Percentiles rank a stretch among this genome's conserved stretches.
phyloP scores from a whole-genome alignment of 2,888 invertebrate species.

The Megastigmus dorsalis region DNA sequence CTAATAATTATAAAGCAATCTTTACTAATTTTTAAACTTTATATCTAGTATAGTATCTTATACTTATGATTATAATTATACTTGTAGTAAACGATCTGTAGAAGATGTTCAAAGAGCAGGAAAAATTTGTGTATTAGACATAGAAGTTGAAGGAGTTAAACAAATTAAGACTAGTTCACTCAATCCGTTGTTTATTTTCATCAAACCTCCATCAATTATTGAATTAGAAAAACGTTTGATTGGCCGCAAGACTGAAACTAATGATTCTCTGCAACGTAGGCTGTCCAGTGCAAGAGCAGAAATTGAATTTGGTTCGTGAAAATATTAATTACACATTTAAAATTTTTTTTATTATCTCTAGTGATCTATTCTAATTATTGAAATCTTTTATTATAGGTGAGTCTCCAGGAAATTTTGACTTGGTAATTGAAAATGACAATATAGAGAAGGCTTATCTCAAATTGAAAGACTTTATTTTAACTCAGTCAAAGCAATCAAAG shows the following conservation, averaged over 20 bases:
- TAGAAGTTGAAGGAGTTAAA: conserved; percentile 96
- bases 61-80: background rate
- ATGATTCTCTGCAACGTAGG: conserved; percentile 87
- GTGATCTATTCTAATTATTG: background rate
- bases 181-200: conserved; percentile 89
- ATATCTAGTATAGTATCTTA: background rate
- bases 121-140: conserved; percentile 93
- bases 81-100: conserved; percentile 89
- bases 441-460: conserved; percentile 87
- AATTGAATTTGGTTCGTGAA: conserved; percentile 84
- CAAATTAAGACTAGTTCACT: conserved; percentile 88
- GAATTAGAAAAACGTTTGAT: conserved; percentile 85
- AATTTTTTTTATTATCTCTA: conserved; percentile 1
- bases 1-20: background rate
- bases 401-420: conserved; percentile 86
- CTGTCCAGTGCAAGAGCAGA: conserved; percentile 87
- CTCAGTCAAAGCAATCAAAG: conserved; percentile 78
- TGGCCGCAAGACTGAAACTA: conserved; percentile 91
- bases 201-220: conserved; percentile 92
- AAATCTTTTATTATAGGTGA: conserved; percentile 72
- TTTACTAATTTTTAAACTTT: background rate
- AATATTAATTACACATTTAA: background rate
- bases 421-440: conserved; percentile 87
- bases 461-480: conserved; percentile 81
- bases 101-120: conserved; percentile 86